These are phyloP conservation scores for Sylvietta virens DNA, from an alignment of 2,113 vertebrate genomes.

Conservation along the genomic window DNA sequence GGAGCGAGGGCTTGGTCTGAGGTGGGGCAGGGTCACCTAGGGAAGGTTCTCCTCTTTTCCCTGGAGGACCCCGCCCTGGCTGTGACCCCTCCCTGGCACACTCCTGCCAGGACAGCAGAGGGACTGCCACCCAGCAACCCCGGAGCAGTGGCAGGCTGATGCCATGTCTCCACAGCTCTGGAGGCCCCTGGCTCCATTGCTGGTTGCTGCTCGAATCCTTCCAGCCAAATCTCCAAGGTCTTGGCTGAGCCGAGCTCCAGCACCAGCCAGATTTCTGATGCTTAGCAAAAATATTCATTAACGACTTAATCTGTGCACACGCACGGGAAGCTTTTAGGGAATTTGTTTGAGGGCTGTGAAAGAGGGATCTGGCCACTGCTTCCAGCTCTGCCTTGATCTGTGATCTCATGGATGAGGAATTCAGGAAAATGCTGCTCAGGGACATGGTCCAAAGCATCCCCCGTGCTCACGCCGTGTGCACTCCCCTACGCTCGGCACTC, in stretches of 20 bases:
- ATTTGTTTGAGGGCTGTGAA: conserved; percentile 46
- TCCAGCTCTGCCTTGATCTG: conserved; percentile 21
- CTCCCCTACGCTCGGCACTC: background rate
- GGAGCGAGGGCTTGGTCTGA: background rate
- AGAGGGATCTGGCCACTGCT: conserved; percentile 37
- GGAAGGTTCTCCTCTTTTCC: background rate
- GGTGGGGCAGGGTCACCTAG: background rate
- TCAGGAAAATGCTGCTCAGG: background rate
- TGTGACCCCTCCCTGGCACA: background rate
- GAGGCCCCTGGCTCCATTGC: background rate
- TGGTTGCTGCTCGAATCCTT: background rate
- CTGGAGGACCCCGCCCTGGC: background rate
- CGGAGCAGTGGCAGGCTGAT: background rate
- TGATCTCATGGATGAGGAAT: conserved; percentile 46
- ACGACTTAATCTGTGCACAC: conserved; percentile 30
- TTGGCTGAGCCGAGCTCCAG: conserved; percentile 24
- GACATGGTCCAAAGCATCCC: background rate
- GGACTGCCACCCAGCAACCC: rapidly evolving
- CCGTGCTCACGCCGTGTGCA: background rate
- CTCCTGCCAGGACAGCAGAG: background rate
- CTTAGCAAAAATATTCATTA: conserved; percentile 55
- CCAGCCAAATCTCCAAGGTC: background rate
- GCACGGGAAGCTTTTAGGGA: conserved; percentile 40
- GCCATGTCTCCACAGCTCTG: background rate
- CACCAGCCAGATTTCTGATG: conserved; percentile 31